phyloP scores from a whole-genome alignment of 2,888 invertebrate genomes.

The Cosmopolites sordidus region DNA sequence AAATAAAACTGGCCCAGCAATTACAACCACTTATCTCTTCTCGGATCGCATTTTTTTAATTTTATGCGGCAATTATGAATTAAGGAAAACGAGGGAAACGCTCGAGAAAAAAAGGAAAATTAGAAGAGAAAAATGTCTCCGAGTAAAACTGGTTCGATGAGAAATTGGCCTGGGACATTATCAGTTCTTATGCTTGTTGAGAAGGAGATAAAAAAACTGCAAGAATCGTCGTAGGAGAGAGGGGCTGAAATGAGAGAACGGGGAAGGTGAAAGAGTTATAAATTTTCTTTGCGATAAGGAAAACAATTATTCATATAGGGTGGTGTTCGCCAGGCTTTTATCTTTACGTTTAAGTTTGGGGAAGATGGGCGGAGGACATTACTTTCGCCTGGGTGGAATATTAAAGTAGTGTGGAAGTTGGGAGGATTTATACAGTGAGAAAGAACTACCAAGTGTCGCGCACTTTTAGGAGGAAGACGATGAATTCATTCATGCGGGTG shows the following conservation, averaged over 20 bases:
- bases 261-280: neutral
- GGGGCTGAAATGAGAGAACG: neutral
- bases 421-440: neutral
- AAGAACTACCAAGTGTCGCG: no score
- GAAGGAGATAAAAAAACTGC: conserved; percentile 5
- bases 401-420: conserved; percentile 5
- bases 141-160: conserved; percentile 17
- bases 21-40: conserved; percentile 21
- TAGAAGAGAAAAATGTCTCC: conserved; percentile 14
- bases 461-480: no score
- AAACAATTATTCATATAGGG: conserved; percentile 18
- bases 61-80: conserved; percentile 26
- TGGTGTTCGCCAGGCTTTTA: conserved; percentile 9
- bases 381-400: conserved; percentile 7
- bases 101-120: conserved; percentile 10
- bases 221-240: neutral
- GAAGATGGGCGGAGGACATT: neutral
- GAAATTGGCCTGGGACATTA: conserved; percentile 26
- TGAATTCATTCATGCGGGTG: no score
- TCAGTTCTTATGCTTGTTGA: conserved; percentile 22
- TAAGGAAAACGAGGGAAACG: conserved; percentile 13
- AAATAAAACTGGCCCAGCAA: conserved; percentile 13
- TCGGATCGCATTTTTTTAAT: conserved; percentile 19
- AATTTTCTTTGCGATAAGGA: neutral
- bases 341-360: conserved; percentile 1